Evolutionary conservation across 1,140 invertebrate genomes (phyloP), one percentile per base, ranked within the genome.

Genomic region (Saxidomus purpurata): DNA sequence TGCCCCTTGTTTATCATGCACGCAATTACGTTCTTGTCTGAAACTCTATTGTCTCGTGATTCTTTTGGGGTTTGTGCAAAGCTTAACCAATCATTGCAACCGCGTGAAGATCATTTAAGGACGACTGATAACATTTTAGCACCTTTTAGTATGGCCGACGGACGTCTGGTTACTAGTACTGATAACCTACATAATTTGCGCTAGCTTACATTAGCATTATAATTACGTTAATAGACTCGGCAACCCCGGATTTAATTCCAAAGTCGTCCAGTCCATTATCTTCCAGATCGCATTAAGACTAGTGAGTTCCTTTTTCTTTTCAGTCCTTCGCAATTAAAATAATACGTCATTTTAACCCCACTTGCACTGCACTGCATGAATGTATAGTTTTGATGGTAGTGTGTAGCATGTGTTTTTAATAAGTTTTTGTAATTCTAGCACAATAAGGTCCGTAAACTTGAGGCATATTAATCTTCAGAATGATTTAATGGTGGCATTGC

Each of bases 181-280:
- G 59, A 63, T 63, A 63, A 63, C 59, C 59, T 63, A 63, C n/a
- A 63, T 63, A 25, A 9, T 28, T 15, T 63, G 25, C 43, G 15
- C 59, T 28, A 28, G n/a, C n/a, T 63, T 28, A 43, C 15, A 43
- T 43, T 4, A 8, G 8, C 25, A 28, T 63, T 9, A 63, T 28
- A 43, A 8, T 63, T 63, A 63, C 59, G 59, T 63, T 63, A 28
- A n/a, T 63, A 4, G 8, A 63, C 59, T 19, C 59, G n/a, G 59
- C 59, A 63, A 63, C 59, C 59, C 59, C 59, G 59, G 59, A 63
- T 63, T 63, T 63, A 63, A 63, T 63, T 63, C 59, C 59, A 15
- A 63, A 9, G 59, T 63, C 59, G n/a, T n/a, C 25, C n/a, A 11
- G 59, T 63, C 25, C n/a, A 28, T 63, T 63, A 63, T 63, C 59